Evolutionary conservation across 2,888 invertebrate species (phyloP), one percentile per base, ranked within the genome.

Genomic region (Cheilosia urbana): DNA sequence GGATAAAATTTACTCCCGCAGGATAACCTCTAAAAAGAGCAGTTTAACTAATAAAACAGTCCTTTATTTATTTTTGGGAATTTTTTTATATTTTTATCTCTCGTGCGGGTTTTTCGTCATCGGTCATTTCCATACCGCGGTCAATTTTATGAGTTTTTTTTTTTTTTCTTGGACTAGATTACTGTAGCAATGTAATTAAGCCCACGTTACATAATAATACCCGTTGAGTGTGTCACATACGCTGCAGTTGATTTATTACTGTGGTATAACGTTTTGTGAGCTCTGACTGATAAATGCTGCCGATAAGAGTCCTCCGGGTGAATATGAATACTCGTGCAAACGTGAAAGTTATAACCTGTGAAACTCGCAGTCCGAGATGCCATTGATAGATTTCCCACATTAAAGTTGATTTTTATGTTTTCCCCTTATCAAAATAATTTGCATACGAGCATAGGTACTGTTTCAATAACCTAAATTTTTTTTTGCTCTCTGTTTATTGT

Each of bases 341-440:
- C 24, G 27, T 13, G 62, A 72, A 55, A 73, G 82, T 82, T 82
- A 77, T 76, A 68, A 73, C 66, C 72, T 78, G 78, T 73, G 79
- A 73, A 73, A 62, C 65, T 34, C 21, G 42, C 47, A 71, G 40
- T n/a, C 40, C 11, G 45, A 27, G 51, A 51, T 51, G 24, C 21
- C 58, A 21, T 49, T 81, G 85, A 68, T 72, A 60, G 42, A 81
- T 77, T 85, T 85, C 72, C 72, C 81, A 81, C 81, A 84, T 51
- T 69, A 79, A 17, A 58, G 53, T 58, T 60, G 49, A 75, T 68
- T 83, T 78, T 83, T 72, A 69, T 69, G 62, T 45, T 19, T 19
- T 7, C 27, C 30, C 11, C 9, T 30, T 11, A 47, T 60, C 24
- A 13, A 37, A 53, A 24, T 58, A 58, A 82, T 77, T 82, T 69